Base-by-base conservation (phyloP, 2,113 vertebrate species). In the Sarotherodon lohbergeri region DNA sequence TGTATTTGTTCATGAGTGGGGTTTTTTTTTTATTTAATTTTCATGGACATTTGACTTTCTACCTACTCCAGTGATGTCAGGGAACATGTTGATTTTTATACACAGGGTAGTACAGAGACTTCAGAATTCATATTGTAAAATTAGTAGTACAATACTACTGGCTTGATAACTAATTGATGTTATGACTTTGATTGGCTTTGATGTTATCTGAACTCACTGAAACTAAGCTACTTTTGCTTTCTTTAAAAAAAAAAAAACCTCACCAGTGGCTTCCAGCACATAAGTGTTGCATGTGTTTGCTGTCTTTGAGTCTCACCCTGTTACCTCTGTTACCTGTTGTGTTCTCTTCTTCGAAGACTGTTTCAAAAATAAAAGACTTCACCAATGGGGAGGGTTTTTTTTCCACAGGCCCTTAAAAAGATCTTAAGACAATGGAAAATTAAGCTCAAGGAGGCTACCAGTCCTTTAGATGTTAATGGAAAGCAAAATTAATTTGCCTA, bases 361-460 rank as follows among this genome's bases (percentile, higher is more conserved):
- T 50, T 78, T 78, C 43, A 52, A 52, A 32, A 78, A 78, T 52
- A n/a, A 52, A 78, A 50, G 27, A 32, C 43, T 50, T 78, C 24
- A 34, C 16, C 0, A 50, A 32, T 52, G 10, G 27, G 27, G 4
- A 7, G 46, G 16, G 5, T 0, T 0, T 19, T 36, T 66, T 39
- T 78, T 32, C 9, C 27, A 27, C 71, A 32, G 16, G 4, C 27
- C 6, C 46, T 78, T 76, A 48, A 76, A 48, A 73, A 46, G 16
- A 17, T 46, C 39, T 73, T 4, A 19, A 78, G 27, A 32, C 22
- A 29, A 48, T 29, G 9, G 2, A 78, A 66, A 73, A 46, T 73
- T 73, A 46, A 43, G 22, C 39, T 46, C 13, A 0, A 16, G 13
- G 22, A 46, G 22, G 22, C 12, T 0, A 22, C 13, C 2, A 73